A percentile compares a stretch with the other conserved stretches of the same genome.
These are phyloP conservation scores for Rallus crepitans DNA, from an alignment of 2,797 vertebrate genomes.

Conservation along the genomic window DNA sequence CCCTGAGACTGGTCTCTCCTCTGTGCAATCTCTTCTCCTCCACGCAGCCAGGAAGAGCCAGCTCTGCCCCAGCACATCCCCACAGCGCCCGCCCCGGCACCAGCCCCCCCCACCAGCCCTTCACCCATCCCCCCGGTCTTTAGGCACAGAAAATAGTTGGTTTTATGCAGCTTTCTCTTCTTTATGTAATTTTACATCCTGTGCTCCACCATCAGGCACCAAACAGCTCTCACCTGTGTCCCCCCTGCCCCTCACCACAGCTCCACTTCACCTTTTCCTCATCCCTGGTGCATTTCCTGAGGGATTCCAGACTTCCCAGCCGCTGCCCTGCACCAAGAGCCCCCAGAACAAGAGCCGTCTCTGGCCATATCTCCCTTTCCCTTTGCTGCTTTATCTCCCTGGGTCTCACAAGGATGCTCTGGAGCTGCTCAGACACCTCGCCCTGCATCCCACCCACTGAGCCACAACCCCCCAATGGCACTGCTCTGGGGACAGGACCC, in stretches of 20 bases:
- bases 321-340: neutral
- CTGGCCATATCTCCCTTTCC: neutral
- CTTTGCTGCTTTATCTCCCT: neutral
- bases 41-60: neutral
- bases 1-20: neutral
- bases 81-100: neutral
- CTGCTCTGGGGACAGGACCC: accelerated
- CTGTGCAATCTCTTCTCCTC: neutral
- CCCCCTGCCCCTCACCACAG: too few relatives aligned
- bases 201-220: too few relatives aligned
- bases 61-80: neutral
- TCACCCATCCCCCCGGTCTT: neutral
- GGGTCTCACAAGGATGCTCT: accelerated
- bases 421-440: accelerated
- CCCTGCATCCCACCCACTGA: neutral
- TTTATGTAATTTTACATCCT: neutral
- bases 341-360: accelerated
- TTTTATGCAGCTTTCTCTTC: neutral
- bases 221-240: too few relatives aligned
- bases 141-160: neutral
- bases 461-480: neutral
- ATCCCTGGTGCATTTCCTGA: neutral
- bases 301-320: neutral
- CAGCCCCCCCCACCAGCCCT: neutral
- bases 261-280: neutral